These are phyloP conservation scores for Zalophus californianus DNA, from an alignment of 2,797 vertebrate genomes.

Conservation along the genomic window DNA sequence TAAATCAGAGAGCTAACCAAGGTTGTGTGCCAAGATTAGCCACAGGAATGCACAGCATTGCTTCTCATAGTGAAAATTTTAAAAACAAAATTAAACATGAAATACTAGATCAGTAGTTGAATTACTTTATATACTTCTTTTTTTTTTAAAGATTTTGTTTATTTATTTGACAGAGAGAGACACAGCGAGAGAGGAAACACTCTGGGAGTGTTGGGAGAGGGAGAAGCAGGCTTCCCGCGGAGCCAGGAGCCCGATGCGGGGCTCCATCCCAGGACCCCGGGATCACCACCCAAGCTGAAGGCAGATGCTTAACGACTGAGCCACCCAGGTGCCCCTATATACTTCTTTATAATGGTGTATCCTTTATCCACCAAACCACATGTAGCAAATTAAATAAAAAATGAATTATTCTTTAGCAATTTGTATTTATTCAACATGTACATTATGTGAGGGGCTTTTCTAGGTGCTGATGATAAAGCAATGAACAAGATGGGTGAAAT, in stretches of 20 bases:
- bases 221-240: too few species aligned
- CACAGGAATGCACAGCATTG: fast-evolving
- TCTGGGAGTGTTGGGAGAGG: too few species aligned
- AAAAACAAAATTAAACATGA: not conserved
- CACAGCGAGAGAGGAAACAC: too few species aligned
- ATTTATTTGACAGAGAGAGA: too few species aligned
- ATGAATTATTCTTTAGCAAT: not conserved
- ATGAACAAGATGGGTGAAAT: not conserved
- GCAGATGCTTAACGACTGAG: too few species aligned
- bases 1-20: not conserved
- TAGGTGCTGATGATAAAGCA: not conserved
- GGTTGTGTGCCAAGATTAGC: not conserved
- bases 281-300: too few species aligned
- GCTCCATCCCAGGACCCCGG: too few species aligned
- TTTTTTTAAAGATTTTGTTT: too few species aligned
- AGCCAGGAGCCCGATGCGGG: too few species aligned
- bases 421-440: not conserved
- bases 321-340: too few species aligned
- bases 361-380: not conserved
- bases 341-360: not conserved
- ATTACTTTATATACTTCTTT: not conserved
- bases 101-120: not conserved
- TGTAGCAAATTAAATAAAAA: not conserved
- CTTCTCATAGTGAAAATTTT: not conserved
- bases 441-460: not conserved